Conservation (phyloP, 2,797 vertebrate species). For the Spizella passerina region DNA sequence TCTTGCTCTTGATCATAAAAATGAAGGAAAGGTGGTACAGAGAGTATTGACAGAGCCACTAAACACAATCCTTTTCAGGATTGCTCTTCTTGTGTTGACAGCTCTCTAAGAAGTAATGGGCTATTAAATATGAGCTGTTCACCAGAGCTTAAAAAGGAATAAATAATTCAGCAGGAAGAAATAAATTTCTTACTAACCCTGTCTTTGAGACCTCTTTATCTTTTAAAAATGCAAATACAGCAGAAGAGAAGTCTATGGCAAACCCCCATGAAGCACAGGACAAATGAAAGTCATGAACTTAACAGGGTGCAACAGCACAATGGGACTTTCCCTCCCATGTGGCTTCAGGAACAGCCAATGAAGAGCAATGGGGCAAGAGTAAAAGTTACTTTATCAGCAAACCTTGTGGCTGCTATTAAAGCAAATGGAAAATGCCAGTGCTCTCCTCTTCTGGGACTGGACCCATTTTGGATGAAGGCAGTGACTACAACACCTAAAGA, state of each 20-base stretch:
- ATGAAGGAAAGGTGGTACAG: background rate
- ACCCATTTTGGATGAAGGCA: background rate
- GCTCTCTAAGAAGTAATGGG: background rate
- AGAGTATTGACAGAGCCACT: background rate
- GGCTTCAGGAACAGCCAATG: background rate
- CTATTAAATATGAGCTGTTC: background rate
- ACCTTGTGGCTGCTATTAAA: background rate
- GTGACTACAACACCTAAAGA: background rate
- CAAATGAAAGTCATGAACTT: background rate
- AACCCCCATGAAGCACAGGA: background rate
- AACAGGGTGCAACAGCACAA: background rate
- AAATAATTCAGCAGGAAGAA: conserved; percentile 46
- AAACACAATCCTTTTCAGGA: background rate
- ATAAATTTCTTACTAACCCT: background rate
- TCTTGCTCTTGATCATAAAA: background rate
- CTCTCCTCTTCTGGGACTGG: background rate
- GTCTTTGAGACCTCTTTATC: background rate
- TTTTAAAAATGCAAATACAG: background rate
- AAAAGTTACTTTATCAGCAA: background rate
- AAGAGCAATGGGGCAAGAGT: background rate
- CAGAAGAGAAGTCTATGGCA: background rate
- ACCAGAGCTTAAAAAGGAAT: background rate
- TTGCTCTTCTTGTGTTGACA: background rate
- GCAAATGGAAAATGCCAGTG: background rate
- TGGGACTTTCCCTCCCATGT: background rate